phyloP scores from a whole-genome alignment of 1,140 invertebrate species.

The Heliothis subflexa region DNA sequence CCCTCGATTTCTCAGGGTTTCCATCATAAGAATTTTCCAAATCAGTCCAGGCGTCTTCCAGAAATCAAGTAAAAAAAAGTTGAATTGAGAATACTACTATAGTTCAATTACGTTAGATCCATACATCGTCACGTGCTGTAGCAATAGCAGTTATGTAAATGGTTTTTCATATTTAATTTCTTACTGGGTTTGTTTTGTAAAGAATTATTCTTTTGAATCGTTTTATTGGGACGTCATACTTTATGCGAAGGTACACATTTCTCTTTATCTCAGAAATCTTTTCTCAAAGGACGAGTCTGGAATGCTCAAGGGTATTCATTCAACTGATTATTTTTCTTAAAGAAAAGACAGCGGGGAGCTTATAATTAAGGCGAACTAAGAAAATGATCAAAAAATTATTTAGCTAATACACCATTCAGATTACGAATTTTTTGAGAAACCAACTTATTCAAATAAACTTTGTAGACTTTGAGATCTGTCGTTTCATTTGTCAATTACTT shows the following conservation, averaged over 20 bases:
- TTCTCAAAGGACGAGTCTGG: constrained; percentile 73
- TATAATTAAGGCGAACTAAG: constrained; percentile 61
- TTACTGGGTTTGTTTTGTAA: constrained; percentile 43
- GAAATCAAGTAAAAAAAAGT: too few species aligned
- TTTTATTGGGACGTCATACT: constrained; percentile 69
- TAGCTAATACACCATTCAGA: constrained; percentile 5
- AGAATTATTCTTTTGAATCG: constrained; percentile 70
- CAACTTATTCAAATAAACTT: constrained; percentile 1
- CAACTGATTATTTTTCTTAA: constrained; percentile 78
- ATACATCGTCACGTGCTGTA: too few species aligned
- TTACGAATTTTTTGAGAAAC: constrained; percentile 14
- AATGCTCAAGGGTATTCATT: constrained; percentile 78
- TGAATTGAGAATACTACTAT: too few species aligned
- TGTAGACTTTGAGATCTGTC: constrained; percentile 3
- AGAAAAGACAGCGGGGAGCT: constrained; percentile 67
- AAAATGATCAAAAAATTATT: constrained; percentile 48
- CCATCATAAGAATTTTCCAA: too few species aligned
- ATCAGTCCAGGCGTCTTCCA: too few species aligned
- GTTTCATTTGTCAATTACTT: constrained; percentile 34
- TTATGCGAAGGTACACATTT: constrained; percentile 69
- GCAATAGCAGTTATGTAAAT: too few species aligned
- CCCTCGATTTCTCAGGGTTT: too few species aligned
- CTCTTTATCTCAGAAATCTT: constrained; percentile 78
- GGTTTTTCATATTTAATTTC: too few species aligned
- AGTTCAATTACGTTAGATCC: too few species aligned